Evolutionary conservation across 2,113 vertebrate species (phyloP).

Genomic region (Lates calcarifer): DNA sequence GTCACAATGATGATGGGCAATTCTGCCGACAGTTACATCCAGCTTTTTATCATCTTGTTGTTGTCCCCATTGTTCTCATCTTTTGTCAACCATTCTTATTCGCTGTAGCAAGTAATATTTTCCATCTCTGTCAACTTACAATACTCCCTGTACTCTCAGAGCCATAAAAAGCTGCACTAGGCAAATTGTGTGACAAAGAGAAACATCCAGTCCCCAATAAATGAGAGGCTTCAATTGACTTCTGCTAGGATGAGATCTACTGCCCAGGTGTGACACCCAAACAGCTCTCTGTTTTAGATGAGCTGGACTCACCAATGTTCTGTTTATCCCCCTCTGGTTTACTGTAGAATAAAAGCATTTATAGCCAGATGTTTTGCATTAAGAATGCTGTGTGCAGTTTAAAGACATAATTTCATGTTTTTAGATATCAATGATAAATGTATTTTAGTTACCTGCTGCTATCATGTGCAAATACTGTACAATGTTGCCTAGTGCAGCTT

Average conservation of each 20-base stretch:
- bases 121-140: neutral
- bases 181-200: neutral
- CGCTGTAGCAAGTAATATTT: neutral
- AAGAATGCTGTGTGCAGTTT: neutral
- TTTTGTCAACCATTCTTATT: neutral
- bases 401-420: neutral
- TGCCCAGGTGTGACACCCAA: neutral
- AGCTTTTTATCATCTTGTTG: neutral
- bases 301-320: neutral
- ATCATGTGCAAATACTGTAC: conserved; percentile 9
- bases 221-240: neutral
- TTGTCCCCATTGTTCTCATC: neutral
- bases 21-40: neutral
- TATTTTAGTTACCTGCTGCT: neutral
- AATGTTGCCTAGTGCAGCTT: conserved; percentile 34
- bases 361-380: neutral
- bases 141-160: neutral
- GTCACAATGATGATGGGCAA: neutral
- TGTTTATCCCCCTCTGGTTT: neutral
- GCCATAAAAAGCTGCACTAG: conserved; percentile 6
- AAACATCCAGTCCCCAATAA: neutral
- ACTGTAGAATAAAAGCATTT: neutral
- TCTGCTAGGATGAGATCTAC: neutral
- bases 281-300: neutral
- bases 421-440: neutral